Conservation (phyloP, 2,888 invertebrate species). For the Fabriciana adippe region DNA sequence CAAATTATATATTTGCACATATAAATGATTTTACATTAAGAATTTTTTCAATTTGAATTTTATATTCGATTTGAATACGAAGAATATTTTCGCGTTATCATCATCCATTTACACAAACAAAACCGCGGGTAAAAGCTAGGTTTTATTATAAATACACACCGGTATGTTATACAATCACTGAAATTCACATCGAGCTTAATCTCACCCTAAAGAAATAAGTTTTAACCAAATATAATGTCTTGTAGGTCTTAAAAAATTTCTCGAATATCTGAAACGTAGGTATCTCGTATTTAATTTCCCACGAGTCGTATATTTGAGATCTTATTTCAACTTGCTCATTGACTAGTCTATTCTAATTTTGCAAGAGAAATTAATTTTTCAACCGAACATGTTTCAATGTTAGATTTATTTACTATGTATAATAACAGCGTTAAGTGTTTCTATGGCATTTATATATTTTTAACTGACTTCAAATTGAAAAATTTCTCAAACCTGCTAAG, state of each 20-base stretch:
- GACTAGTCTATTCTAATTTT: constrained; percentile 15
- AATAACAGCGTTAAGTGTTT: background rate
- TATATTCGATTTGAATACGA: no score
- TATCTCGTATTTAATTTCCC: constrained; percentile 16
- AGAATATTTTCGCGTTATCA: no score
- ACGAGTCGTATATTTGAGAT: constrained; percentile 19
- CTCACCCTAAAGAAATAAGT: constrained; percentile 4
- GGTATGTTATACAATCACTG: no score
- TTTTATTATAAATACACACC: no score
- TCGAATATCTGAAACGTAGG: constrained; percentile 11
- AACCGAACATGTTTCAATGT: background rate
- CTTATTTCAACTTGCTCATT: constrained; percentile 8
- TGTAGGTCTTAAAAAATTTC: background rate
- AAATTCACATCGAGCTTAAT: background rate
- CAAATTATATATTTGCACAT: no score
- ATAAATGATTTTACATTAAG: no score
- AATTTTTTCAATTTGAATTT: no score
- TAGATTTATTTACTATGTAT: background rate
- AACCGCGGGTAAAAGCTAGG: no score
- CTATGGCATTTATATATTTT: no score
- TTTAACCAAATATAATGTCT: background rate
- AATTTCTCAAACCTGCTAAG: no score
- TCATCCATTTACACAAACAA: no score
- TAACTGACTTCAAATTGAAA: no score
- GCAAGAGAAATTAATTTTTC: constrained; percentile 7